Evolutionary conservation across 2,888 invertebrate species (phyloP), one percentile per base, ranked within the genome.

Genomic region (Drosophila setosimentum): DNA sequence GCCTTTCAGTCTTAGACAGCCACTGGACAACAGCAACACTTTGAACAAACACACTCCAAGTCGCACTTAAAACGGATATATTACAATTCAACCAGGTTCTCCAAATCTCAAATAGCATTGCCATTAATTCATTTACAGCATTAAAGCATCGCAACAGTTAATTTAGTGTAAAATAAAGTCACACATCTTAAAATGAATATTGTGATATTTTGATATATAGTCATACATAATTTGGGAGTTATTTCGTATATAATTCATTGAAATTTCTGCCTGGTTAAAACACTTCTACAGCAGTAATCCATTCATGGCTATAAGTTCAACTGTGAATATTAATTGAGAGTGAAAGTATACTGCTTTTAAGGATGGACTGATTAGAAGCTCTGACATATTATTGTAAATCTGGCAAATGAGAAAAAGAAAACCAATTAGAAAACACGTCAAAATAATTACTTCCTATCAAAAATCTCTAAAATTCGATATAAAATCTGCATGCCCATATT

Each of bases 1-100:
- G 49, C 53, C 30, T 71, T 53, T 37, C 29, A 42, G 18, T 27
- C 40, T 29, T 29, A 16, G 24, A 27, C 40, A 18, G 13, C 2
- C n/a, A 24, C 53, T 33, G 33, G 53, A 53, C 48, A 49, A 27
- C 48, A 49, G 48, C 24, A 27, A 49, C 49, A 49, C 27, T 49
- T 27, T 10, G 18, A 18, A 10, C 49, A 49, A 27, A 18, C 18
- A 18, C 27, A 27, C 27, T 27, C 10, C 49, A 27, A 27, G 18
- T 18, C 27, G 27, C 24, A 32, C 24, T 32, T 30, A 45, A 24
- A 29, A 21, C 27, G 27, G 27, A 27, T 55, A 27, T 18, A 18
- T 30, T 18, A 18, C 32, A 30, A 24, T 45, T 6, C 16, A 21
- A 33, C 18, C 27, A 49, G 45, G 8, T n/a, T 24, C 45, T 24